These are phyloP conservation scores for Philopedon plagiatum DNA, from an alignment of 2,888 invertebrate species.

Conservation along the genomic window DNA sequence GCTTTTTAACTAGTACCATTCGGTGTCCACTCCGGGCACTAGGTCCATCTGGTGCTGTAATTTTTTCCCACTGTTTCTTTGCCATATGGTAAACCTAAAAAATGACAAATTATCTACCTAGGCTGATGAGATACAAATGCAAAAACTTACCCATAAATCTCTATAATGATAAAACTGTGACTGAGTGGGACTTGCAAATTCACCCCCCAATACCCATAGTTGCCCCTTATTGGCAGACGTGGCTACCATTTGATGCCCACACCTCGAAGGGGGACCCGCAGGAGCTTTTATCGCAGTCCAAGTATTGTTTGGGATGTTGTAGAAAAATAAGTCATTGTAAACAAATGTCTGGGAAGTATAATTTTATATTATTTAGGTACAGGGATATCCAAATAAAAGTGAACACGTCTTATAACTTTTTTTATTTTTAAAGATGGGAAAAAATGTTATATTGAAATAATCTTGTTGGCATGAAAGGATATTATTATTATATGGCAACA, in stretches of 20 bases:
- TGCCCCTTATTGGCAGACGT: slow-evolving; percentile 83
- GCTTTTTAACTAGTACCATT: slow-evolving; percentile 86
- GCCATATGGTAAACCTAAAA: slow-evolving; percentile 77
- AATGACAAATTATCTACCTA: neutral
- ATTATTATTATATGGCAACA: too few relatives aligned
- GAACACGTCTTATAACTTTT: too few relatives aligned
- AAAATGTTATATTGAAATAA: too few relatives aligned
- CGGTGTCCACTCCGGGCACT: slow-evolving; percentile 91
- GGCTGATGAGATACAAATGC: too few relatives aligned
- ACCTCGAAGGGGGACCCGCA: slow-evolving; percentile 88
- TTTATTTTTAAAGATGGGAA: too few relatives aligned
- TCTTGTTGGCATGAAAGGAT: too few relatives aligned
- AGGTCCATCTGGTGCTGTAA: slow-evolving; percentile 81
- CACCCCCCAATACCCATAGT: slow-evolving; percentile 90
- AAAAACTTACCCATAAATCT: slow-evolving; percentile 82
- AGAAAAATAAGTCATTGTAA: slow-evolving; percentile 89
- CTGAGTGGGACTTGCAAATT: slow-evolving; percentile 91
- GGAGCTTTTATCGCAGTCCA: slow-evolving; percentile 89
- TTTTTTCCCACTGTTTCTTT: slow-evolving; percentile 83
- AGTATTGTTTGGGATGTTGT: slow-evolving; percentile 82
- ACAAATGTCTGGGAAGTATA: slow-evolving; percentile 79
- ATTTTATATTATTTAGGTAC: too few relatives aligned
- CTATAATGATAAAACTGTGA: slow-evolving; percentile 94
- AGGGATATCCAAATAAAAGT: too few relatives aligned
- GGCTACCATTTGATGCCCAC: slow-evolving; percentile 89